Conservation (phyloP, 2,888 invertebrate genomes). For the Leucania comma region DNA sequence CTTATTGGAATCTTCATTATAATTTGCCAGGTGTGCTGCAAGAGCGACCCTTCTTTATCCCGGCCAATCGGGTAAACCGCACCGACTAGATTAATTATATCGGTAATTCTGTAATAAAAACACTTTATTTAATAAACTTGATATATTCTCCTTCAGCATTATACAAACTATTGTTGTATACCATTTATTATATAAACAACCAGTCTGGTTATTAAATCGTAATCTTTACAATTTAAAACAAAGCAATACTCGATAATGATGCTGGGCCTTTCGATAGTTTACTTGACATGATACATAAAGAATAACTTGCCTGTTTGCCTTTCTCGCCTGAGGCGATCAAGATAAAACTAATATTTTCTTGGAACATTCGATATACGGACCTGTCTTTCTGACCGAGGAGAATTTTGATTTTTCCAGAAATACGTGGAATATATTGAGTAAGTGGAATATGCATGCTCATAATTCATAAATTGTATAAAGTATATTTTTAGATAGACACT, state of each 20-base stretch:
- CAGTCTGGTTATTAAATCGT: background rate
- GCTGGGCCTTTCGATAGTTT: slow-evolving; percentile 7
- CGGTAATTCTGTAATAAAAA: slow-evolving; percentile 37
- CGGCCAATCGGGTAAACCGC: slow-evolving; percentile 65
- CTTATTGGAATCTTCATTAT: slow-evolving; percentile 74
- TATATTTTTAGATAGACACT: too few species aligned
- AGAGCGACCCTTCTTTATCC: slow-evolving; percentile 30
- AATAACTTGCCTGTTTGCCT: slow-evolving; percentile 29
- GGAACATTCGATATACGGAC: slow-evolving; percentile 36
- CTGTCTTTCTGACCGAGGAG: slow-evolving; percentile 18
- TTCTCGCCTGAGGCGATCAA: slow-evolving; percentile 17
- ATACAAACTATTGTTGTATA: slow-evolving; percentile 7
- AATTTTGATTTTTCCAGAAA: slow-evolving; percentile 16
- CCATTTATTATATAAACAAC: slow-evolving; percentile 11
- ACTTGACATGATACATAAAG: slow-evolving; percentile 27
- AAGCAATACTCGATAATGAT: slow-evolving; percentile 9
- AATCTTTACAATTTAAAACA: slow-evolving; percentile 18
- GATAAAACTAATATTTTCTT: slow-evolving; percentile 57
- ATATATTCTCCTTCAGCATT: slow-evolving; percentile 7
- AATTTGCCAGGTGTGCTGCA: slow-evolving; percentile 76
- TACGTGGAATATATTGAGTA: background rate
- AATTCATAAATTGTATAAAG: too few species aligned
- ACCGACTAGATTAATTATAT: slow-evolving; percentile 65
- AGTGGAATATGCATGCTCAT: too few species aligned
- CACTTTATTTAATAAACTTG: slow-evolving; percentile 29